Evolutionary conservation across 2,888 invertebrate genomes (phyloP), one percentile per base, ranked within the genome.

Genomic region (Drosophila neonasuta): DNA sequence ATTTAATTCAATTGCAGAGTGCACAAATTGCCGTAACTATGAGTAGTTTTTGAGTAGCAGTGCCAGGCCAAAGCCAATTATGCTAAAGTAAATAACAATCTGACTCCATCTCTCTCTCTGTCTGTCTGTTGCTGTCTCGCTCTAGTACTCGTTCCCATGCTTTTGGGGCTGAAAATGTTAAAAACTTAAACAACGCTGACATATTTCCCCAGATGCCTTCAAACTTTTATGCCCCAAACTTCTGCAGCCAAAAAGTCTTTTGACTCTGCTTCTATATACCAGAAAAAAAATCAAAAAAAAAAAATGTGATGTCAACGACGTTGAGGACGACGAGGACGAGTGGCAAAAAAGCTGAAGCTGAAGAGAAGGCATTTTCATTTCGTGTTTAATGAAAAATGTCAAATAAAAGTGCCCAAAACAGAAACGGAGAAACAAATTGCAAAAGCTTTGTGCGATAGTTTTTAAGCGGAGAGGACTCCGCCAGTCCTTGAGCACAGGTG

Each of bases 351-450:
- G 9, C 41, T 24, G 24, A 56, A 41, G 15, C 17, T 39, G 61
- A 51, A 63, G 60, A 66, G 76, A 84, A 81, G 74, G 82, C 87
- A 84, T 85, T 85, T 85, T 81, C 86, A 75, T 77, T 79, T 81
- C 52, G 79, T 81, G 82, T 84, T 85, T 84, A 86, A 86, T 82
- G 87, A 86, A 82, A 82, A 86, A 82, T 81, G 85, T 84, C 87
- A 81, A 82, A 82, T 82, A 86, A 82, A 82, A 86, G 81, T 82
- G 82, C 77, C 74, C 79, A 74, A 79, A 79, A 86, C 85, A 84
- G 80, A 81, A 69, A 55, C 65, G 64, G 76, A 56, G 41, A 46
- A 56, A 46, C 76, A 84, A 81, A 82, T 79, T 86, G 82, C 82
- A 68, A 69, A 69, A 65, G 85, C 81, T 86, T 86, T 76, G 83